A percentile compares a stretch with the other conserved stretches of the same genome.
Conservation (phyloP, 1,140 invertebrate genomes). For the Cylas formicarius region DNA sequence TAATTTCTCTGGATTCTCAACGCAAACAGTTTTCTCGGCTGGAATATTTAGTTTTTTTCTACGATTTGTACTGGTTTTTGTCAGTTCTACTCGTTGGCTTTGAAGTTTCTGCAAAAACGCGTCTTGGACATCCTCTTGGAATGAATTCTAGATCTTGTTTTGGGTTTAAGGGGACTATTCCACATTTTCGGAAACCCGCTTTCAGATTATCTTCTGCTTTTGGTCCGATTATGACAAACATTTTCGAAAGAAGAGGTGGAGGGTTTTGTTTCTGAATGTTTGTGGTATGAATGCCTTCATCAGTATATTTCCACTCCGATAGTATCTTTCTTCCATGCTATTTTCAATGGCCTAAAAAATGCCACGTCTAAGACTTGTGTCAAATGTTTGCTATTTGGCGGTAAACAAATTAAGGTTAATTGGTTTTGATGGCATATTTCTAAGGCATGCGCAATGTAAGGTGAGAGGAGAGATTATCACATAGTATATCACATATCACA, state of each 20-base stretch:
- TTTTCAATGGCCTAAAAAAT: constrained; percentile 13
- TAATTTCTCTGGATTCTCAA: neutral
- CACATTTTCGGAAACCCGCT: constrained; percentile 8
- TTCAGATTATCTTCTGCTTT: constrained; percentile 9
- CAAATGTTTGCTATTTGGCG: too few species aligned
- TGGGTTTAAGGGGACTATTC: too few species aligned
- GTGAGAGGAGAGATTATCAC: constrained; percentile 5
- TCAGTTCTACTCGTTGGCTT: too few species aligned
- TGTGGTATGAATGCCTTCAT: too few species aligned
- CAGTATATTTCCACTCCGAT: constrained; percentile 6
- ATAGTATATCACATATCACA: constrained; percentile 1
- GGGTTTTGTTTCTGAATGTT: constrained; percentile 3
- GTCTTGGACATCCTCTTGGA: too few species aligned
- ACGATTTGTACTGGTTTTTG: constrained; percentile 2
- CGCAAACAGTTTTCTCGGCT: constrained; percentile 6
- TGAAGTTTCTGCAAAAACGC: neutral
- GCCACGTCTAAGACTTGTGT: too few species aligned
- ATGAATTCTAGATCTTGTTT: too few species aligned
- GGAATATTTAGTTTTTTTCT: constrained; percentile 2
- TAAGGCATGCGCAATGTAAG: neutral
- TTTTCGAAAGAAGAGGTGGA: constrained; percentile 4
- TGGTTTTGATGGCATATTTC: constrained; percentile 3
- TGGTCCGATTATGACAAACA: neutral
- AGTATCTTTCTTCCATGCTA: constrained; percentile 9
- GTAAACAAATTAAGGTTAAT: constrained; percentile 1